Evolutionary conservation across 2,113 vertebrate genomes (phyloP), one percentile per base, ranked within the genome.

Genomic region (Sylvia atricapilla): DNA sequence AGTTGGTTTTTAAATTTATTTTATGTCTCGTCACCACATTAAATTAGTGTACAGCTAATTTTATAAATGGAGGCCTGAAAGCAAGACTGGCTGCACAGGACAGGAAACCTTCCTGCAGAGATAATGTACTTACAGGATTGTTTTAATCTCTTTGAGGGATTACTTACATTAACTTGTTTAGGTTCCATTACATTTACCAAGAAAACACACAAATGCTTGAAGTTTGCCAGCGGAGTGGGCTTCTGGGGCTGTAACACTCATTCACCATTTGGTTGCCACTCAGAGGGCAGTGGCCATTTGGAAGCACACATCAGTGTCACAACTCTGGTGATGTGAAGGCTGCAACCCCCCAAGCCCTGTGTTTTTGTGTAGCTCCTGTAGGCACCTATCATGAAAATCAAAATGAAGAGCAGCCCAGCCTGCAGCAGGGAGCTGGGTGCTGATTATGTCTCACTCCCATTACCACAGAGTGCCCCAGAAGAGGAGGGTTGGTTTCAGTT

Each of bases 71-170:
- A 6, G 9, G 24, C 21, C 74, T 93, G 62, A 94, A 82, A 85
- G 81, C 91, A 94, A 79, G 81, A 16, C 75, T 70, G 78, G 46
- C 82, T 86, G 64, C 64, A 59, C 64, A 86, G 64, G 78, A 69
- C 84, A 94, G 79, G 85, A 94, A 92, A 90, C 85, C 85, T 94
- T 81, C 41, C 68, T 81, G 76, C 79, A 84, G 59, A 90, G 88
- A 75, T 92, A 92, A 90, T 78, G 53, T 85, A 92, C 68, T 96
- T 94, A 95, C 33, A 55, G 76, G 90, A 88, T 89, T 95, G 77
- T 67, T 94, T 94, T 84, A 84, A 88, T 95, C 90, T 94, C 92
- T 92, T 86, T 92, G 95, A 94, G 73, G 49, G 72, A 86, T 94
- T 96, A 92, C 73, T 92, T 60, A 56, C 80, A 55, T 90, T 94